Conservation (phyloP, 2,888 invertebrate genomes). For the Clanis bilineata region DNA sequence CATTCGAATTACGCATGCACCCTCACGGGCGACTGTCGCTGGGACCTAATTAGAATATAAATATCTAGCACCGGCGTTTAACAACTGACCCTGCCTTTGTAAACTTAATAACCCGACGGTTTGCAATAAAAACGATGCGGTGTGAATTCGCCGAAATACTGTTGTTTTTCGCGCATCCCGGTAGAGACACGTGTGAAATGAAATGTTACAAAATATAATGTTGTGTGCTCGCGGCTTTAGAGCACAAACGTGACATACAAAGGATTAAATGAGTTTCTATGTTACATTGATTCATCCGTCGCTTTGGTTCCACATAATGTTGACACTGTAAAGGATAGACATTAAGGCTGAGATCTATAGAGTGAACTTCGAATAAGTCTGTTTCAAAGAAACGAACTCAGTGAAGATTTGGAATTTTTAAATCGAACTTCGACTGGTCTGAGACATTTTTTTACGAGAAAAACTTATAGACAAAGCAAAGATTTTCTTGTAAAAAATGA, state of each 20-base stretch:
- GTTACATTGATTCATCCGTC: background rate
- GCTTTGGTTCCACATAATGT: background rate
- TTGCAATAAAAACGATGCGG: conserved; percentile 44
- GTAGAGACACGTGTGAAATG: conserved; percentile 8
- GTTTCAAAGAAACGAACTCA: no score
- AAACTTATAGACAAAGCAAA: no score
- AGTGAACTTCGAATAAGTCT: no score
- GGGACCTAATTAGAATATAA: conserved; percentile 77
- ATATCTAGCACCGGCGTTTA: conserved; percentile 66
- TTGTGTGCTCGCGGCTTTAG: background rate
- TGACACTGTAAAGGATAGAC: background rate
- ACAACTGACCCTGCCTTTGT: conserved; percentile 68
- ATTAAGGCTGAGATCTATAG: background rate
- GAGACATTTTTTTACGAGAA: no score
- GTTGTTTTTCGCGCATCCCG: conserved; percentile 27
- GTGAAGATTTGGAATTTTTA: no score
- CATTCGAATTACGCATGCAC: conserved; percentile 72
- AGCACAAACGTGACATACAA: conserved; percentile 6
- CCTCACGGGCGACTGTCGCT: conserved; percentile 59
- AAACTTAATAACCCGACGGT: conserved; percentile 61
- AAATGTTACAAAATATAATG: conserved; percentile 9
- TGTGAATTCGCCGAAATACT: conserved; percentile 46
- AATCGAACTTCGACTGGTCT: no score
- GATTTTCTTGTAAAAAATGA: no score
- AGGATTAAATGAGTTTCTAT: background rate